Percentiles rank a stretch among this genome's conserved stretches.
Evolutionary conservation across 2,888 invertebrate genomes (phyloP).

Genomic region (Zootermopsis nevadensis): DNA sequence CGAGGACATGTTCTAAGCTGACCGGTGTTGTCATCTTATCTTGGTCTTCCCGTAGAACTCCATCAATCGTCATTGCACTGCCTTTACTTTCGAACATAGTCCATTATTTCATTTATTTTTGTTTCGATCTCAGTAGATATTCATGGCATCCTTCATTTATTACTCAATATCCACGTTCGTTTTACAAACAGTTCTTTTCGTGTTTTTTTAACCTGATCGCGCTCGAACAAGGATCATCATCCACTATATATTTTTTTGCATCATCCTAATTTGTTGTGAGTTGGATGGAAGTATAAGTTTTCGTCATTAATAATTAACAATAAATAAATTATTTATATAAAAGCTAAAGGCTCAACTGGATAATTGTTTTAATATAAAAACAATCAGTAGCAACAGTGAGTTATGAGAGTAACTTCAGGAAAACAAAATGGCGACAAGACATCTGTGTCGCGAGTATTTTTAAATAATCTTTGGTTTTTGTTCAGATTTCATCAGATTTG

Average conservation of each 20-base stretch:
- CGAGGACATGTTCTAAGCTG: constrained; percentile 14
- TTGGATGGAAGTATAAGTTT: constrained; percentile 47
- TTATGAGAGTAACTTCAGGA: constrained; percentile 22
- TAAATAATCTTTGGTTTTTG: constrained; percentile 42
- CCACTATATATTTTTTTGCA: constrained; percentile 38
- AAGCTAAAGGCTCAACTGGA: constrained; percentile 45
- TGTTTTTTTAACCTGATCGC: constrained; percentile 10
- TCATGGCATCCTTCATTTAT: constrained; percentile 29
- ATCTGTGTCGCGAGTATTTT: constrained; percentile 41
- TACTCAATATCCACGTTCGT: constrained; percentile 4
- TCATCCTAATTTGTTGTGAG: constrained; percentile 53
- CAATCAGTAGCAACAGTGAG: constrained; percentile 38
- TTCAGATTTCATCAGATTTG: constrained; percentile 53
- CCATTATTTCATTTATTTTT: constrained; percentile 31
- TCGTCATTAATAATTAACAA: constrained; percentile 49
- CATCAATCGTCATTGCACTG: constrained; percentile 39
- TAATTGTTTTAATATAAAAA: constrained; percentile 34
- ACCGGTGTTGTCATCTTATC: constrained; percentile 25
- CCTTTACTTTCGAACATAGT: constrained; percentile 33
- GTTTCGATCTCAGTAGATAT: constrained; percentile 25
- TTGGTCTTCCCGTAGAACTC: constrained; percentile 43
- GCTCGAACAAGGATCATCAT: neutral
- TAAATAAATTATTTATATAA: constrained; percentile 50
- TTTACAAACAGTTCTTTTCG: neutral
- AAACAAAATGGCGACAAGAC: constrained; percentile 27